Percentiles rank a stretch among this genome's conserved stretches.
phyloP scores from a whole-genome alignment of 2,113 vertebrate species.

The Plotosus lineatus region DNA sequence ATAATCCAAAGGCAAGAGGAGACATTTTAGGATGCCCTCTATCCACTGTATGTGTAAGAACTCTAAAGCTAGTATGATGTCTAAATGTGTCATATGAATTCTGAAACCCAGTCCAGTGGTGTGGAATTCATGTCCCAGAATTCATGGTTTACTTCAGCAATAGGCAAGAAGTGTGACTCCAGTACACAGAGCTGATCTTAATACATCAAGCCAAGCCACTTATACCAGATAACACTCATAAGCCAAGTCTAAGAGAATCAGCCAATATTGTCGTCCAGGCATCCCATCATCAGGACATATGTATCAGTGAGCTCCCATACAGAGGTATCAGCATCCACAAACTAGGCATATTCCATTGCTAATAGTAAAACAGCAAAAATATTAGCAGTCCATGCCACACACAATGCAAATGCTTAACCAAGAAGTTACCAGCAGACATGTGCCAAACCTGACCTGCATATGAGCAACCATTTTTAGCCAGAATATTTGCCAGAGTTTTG shows the following conservation, averaged over 20 bases:
- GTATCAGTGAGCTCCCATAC: not conserved
- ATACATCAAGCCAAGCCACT: not conserved
- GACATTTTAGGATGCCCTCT: not conserved
- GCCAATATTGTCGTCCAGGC: not conserved
- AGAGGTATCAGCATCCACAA: not conserved
- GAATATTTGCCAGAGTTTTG: not conserved
- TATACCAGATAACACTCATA: not conserved
- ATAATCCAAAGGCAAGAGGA: too few species aligned
- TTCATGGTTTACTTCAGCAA: not conserved
- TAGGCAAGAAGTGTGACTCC: not conserved
- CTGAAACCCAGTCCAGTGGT: not conserved
- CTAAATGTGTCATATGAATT: not conserved
- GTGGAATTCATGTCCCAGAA: not conserved
- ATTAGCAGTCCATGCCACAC: slow-evolving; percentile 11
- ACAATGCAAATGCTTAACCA: not conserved
- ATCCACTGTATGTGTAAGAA: not conserved
- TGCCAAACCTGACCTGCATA: not conserved
- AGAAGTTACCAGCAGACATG: not conserved
- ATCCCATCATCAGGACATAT: not conserved
- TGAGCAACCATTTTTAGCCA: not conserved
- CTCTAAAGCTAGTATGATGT: not conserved
- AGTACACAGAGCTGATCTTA: not conserved
- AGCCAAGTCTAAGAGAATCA: not conserved
- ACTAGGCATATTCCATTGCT: not conserved
- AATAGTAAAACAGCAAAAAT: not conserved